These are phyloP conservation scores for Leptinotarsa lineolata DNA, from an alignment of 1,140 invertebrate species.

Conservation along the genomic window DNA sequence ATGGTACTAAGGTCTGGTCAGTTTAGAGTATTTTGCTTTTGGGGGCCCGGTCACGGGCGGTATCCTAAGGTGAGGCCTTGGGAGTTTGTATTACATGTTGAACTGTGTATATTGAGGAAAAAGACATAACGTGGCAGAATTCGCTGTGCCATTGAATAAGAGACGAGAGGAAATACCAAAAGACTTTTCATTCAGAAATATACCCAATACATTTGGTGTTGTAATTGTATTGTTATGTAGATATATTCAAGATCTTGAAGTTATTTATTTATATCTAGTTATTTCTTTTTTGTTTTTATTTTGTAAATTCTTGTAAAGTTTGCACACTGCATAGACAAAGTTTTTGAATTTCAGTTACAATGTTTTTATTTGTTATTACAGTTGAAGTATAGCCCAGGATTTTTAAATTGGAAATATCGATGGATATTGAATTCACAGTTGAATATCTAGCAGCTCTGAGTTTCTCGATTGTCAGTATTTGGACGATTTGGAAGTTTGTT, in stretches of 20 bases:
- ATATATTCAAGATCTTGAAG: constrained; percentile 50
- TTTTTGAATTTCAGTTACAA: constrained; percentile 1
- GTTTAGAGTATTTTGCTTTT: constrained; percentile 6
- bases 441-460: not conserved
- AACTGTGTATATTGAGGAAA: constrained; percentile 20
- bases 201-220: constrained; percentile 49
- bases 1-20: constrained; percentile 44
- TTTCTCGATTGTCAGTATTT: not conserved
- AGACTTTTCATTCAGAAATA: constrained; percentile 47
- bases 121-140: constrained; percentile 25
- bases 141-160: constrained; percentile 34
- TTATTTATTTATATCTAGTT: constrained; percentile 53
- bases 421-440: not conserved
- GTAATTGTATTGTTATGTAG: constrained; percentile 57
- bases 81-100: constrained; percentile 20
- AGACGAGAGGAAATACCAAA: constrained; percentile 41
- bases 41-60: not conserved
- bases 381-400: not conserved
- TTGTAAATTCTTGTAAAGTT: constrained; percentile 52
- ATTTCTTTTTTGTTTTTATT: constrained; percentile 46
- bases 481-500: not conserved
- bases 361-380: constrained; percentile 27
- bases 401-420: not conserved
- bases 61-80: constrained; percentile 18
- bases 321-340: constrained; percentile 41